Base-by-base conservation (phyloP, 2,888 invertebrate species). In the Thereva unica region DNA sequence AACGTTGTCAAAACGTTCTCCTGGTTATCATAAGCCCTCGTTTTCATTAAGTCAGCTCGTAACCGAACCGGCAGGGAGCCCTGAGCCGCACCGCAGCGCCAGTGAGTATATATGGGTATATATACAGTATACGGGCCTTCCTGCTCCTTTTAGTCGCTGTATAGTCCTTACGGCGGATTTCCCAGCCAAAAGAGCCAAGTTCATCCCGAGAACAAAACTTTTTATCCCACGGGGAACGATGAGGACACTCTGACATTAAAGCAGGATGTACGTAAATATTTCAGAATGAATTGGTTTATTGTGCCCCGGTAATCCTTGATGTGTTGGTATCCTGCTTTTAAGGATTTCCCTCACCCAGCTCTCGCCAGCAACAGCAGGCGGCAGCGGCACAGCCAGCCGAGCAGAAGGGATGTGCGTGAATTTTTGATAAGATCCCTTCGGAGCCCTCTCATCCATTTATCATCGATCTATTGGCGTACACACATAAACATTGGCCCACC, bases 11-110 rank as follows among this genome's bases (percentile, higher is more conserved):
- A 47, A 37, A 49, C 40, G 9, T 50, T 41, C 50, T 50, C 61
- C 41, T 10, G 7, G 10, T 37, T 40, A 61, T 61, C 41, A 61
- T 61, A 50, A 50, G 49, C 41, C 50, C 64, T 53, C 66, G 53
- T 54, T 67, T 69, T 69, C 69, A 69, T 67, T 64, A 69, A 67
- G 69, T 69, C 67, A 63, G 64, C 64, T 67, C 64, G 55, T 53
- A 69, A 64, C 64, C 50, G 34, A 56, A 64, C 69, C 23, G 57
- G 64, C 67, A 59, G 54, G 69, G 59, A 50, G 64, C 49, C 53
- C 4, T 12, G 41, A 12, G 23, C 23, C 23, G 23, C 23, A 23
- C 23, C 23, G 23, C 23, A 23, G 23, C 23, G 23, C 23, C 23
- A 23, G 23, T n/a, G n/a, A n/a, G n/a, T 23, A 23, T 23, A 23